Percentiles rank a stretch among this genome's conserved stretches.
Evolutionary conservation across 92 coral and sea anemone species (phyloP).

Genomic region (Parazoanthus atlanticus): DNA sequence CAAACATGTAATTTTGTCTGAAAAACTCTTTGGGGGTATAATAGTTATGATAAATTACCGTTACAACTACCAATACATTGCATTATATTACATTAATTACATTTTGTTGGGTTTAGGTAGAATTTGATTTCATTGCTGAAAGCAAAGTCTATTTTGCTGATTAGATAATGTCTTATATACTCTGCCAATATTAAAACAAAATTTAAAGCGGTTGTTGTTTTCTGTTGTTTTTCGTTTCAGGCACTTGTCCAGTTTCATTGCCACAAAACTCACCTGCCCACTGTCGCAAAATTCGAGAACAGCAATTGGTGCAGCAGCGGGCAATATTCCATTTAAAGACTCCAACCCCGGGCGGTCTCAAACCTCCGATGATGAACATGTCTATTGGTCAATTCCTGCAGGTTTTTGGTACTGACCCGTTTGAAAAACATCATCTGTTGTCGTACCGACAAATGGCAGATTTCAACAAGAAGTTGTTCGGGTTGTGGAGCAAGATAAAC

Average conservation of each 20-base stretch:
- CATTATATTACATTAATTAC: background rate
- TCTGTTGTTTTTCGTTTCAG: background rate
- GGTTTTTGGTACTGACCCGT: background rate
- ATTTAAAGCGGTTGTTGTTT: background rate
- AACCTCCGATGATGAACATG: slow-evolving; percentile 3
- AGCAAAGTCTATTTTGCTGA: background rate
- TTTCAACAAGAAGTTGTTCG: background rate
- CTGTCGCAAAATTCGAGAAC: slow-evolving; percentile 10
- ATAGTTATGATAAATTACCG: no score
- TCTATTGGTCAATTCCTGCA: background rate
- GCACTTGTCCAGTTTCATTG: slow-evolving; percentile 9
- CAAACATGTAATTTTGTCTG: no score
- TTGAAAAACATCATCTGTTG: background rate
- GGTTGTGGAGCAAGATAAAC: background rate
- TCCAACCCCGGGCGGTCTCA: background rate
- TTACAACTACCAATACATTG: no score
- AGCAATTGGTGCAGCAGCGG: background rate
- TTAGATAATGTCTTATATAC: background rate
- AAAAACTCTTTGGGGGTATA: no score
- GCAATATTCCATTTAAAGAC: slow-evolving; percentile 6
- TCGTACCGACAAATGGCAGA: background rate
- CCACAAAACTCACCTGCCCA: background rate
- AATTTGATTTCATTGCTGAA: background rate
- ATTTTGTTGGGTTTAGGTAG: background rate
- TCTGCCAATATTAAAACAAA: background rate